phyloP scores from a whole-genome alignment of 2,888 invertebrate species.

The Flabesymbios commensalis region DNA sequence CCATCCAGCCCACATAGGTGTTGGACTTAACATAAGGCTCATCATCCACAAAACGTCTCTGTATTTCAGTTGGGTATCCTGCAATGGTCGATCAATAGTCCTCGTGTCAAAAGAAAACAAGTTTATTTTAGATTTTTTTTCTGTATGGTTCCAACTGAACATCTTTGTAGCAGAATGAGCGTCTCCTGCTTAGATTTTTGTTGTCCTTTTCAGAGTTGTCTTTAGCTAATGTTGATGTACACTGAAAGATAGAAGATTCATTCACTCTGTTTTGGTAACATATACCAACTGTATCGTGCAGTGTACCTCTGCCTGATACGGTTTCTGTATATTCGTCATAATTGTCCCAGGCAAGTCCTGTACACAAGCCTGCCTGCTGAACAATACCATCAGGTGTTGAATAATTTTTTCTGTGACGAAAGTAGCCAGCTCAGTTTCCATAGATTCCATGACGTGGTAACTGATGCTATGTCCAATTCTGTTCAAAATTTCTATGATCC shows the following conservation, averaged over 20 bases:
- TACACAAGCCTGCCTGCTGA: slow-evolving; percentile 9
- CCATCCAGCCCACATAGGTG: slow-evolving; percentile 31
- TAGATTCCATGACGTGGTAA: slow-evolving; percentile 21
- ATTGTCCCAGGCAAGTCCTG: slow-evolving; percentile 27
- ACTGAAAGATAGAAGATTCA: not conserved
- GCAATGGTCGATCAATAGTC: not conserved
- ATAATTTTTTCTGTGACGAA: slow-evolving; percentile 4
- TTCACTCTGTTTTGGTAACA: slow-evolving; percentile 18
- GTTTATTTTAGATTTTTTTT: slow-evolving; percentile 5
- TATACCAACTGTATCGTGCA: slow-evolving; percentile 32
- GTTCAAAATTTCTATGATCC: slow-evolving; percentile 26
- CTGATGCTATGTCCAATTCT: slow-evolving; percentile 18
- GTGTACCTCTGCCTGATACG: slow-evolving; percentile 26
- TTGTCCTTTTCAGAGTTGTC: too few relatives aligned
- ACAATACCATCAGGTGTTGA: slow-evolving; percentile 22
- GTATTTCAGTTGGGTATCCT: not conserved
- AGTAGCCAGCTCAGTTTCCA: slow-evolving; percentile 27
- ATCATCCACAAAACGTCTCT: slow-evolving; percentile 8
- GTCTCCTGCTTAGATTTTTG: not conserved
- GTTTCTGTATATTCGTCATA: slow-evolving; percentile 30
- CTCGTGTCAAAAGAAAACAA: not conserved
- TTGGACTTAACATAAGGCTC: not conserved
- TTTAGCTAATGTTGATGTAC: not conserved
- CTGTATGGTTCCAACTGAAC: not conserved
- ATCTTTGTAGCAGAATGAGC: not conserved